A percentile compares a stretch with the other conserved stretches of the same genome.
phyloP scores from a whole-genome alignment of 2,888 invertebrate species.

The Amiota minor region DNA sequence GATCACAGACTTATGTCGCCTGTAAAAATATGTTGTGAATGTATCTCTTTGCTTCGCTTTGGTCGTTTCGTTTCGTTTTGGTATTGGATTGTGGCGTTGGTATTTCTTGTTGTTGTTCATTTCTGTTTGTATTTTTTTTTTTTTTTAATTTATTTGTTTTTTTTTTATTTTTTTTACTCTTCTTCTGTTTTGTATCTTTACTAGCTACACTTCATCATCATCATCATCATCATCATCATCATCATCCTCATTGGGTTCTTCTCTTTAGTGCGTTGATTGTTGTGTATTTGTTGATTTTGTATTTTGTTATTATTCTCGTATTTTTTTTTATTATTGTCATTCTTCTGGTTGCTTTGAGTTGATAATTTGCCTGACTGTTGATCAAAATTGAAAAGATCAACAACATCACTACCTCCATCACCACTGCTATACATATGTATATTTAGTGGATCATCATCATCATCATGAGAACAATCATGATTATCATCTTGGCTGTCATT shows the following conservation, averaged over 20 bases:
- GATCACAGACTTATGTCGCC: constrained; percentile 71
- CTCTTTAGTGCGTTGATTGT: constrained; percentile 18
- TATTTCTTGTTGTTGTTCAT: constrained; percentile 4
- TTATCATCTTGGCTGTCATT: constrained; percentile 32
- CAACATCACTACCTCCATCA: not conserved
- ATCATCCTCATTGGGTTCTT: not conserved
- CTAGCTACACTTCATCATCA: constrained; percentile 2
- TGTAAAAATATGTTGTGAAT: constrained; percentile 62
- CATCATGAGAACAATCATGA: not conserved
- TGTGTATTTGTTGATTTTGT: constrained; percentile 15
- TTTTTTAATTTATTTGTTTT: constrained; percentile 21
- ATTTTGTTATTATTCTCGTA: constrained; percentile 23
- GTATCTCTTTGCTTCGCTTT: constrained; percentile 39
- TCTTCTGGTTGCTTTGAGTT: no score
- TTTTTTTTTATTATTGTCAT: constrained; percentile 1
- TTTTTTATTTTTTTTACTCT: constrained; percentile 27
- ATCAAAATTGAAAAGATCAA: not conserved
- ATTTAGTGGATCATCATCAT: constrained; percentile 13
- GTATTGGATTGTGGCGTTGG: not conserved
- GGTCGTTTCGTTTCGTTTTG: constrained; percentile 28
- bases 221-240: constrained; percentile 4
- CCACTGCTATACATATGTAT: constrained; percentile 1
- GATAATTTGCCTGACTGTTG: no score
- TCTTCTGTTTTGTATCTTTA: no score
- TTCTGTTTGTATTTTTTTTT: constrained; percentile 37